Conservation (phyloP, 2,797 vertebrate genomes). For the Scolopax rusticola region DNA sequence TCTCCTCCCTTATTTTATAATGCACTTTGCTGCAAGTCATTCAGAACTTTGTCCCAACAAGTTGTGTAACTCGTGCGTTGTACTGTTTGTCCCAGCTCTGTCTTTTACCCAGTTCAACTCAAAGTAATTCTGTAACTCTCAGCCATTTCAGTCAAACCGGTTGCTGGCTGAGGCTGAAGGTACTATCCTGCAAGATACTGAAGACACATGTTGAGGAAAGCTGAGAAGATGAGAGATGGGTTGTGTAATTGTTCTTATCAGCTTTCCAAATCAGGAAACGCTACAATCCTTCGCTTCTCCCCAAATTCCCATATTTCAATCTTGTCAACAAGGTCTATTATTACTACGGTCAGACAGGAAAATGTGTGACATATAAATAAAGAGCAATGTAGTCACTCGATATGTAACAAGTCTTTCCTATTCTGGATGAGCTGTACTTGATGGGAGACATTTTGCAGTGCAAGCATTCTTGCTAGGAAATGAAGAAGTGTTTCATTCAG, state of each 20-base stretch:
- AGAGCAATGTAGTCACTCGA: neutral
- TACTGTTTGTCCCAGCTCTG: neutral
- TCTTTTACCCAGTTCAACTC: neutral
- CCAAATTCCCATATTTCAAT: neutral
- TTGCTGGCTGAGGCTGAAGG: neutral
- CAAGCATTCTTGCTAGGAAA: neutral
- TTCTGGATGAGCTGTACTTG: neutral
- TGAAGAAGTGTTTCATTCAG: neutral
- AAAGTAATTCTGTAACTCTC: neutral
- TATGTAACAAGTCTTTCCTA: neutral
- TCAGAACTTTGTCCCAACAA: constrained; percentile 31
- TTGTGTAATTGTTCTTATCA: neutral
- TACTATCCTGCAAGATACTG: neutral
- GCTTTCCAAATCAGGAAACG: neutral
- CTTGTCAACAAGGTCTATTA: neutral
- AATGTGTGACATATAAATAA: neutral
- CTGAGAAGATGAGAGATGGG: neutral
- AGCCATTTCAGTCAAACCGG: neutral
- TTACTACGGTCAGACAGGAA: neutral
- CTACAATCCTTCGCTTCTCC: neutral
- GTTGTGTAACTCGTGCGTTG: neutral
- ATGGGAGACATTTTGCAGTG: neutral
- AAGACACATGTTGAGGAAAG: neutral
- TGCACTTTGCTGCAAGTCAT: neutral
- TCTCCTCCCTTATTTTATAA: neutral